Evolutionary conservation across 2,113 vertebrate genomes (phyloP).

Genomic region (Pholis gunnellus): DNA sequence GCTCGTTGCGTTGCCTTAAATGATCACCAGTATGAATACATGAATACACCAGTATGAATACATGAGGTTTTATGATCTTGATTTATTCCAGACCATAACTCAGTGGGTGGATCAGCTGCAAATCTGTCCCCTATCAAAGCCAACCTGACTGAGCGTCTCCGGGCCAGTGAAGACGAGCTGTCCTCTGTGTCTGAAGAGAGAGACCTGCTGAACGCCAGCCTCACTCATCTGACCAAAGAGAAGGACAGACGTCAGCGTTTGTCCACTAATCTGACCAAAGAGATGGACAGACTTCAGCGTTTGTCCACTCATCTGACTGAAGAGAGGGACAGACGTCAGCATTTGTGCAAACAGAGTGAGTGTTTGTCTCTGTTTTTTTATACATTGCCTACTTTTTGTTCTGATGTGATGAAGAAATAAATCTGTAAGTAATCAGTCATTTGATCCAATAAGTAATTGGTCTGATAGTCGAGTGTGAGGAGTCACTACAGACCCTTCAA

Average conservation of each 20-base stretch:
- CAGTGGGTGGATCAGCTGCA: background rate
- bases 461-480: too few species aligned
- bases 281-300: background rate
- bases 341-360: slow-evolving; percentile 31
- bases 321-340: slow-evolving; percentile 2
- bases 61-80: too few species aligned
- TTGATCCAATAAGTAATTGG: too few species aligned
- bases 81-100: too few species aligned
- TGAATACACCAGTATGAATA: too few species aligned
- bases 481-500: background rate
- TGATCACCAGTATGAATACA: too few species aligned
- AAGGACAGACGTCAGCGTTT: background rate
- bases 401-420: too few species aligned
- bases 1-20: too few species aligned
- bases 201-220: slow-evolving; percentile 20
- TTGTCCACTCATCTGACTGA: too few species aligned
- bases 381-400: too few species aligned
- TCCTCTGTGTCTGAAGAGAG: slow-evolving; percentile 8
- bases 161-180: background rate
- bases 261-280: background rate
- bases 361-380: background rate
- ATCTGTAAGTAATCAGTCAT: too few species aligned
- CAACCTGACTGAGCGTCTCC: slow-evolving; percentile 9
- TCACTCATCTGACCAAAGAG: slow-evolving; percentile 6
- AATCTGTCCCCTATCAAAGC: background rate